Percentiles rank a stretch among this genome's conserved stretches.
These are phyloP conservation scores for Agrotis puta DNA, from an alignment of 2,888 invertebrate genomes.

Conservation along the genomic window DNA sequence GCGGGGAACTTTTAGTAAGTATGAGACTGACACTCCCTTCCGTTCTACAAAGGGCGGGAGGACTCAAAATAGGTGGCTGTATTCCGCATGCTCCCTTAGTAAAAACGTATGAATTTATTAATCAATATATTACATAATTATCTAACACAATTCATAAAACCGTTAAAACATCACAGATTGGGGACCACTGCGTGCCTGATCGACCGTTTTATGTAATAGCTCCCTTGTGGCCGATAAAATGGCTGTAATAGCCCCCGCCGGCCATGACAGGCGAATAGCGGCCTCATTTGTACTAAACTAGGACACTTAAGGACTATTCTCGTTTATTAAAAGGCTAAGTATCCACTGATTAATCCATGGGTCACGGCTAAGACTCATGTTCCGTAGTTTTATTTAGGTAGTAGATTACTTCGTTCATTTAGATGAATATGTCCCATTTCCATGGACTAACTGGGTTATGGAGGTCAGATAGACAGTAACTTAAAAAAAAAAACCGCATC, in stretches of 20 bases:
- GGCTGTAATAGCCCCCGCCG: constrained; percentile 52
- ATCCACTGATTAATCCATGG: constrained; percentile 41
- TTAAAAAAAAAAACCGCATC: too few species aligned
- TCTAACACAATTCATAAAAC: constrained; percentile 44
- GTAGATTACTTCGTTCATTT: constrained; percentile 1
- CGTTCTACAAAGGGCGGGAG: too few species aligned
- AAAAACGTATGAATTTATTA: not conserved
- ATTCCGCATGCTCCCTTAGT: not conserved
- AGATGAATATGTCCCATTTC: not conserved
- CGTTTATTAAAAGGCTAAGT: constrained; percentile 49
- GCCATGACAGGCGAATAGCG: constrained; percentile 49
- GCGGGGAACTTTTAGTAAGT: too few species aligned
- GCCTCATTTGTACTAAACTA: constrained; percentile 57
- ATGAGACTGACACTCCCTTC: too few species aligned
- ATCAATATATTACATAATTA: not conserved
- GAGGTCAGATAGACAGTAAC: too few species aligned
- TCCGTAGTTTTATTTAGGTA: constrained; percentile 22
- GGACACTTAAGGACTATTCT: constrained; percentile 50
- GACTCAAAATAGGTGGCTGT: too few species aligned
- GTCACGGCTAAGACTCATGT: constrained; percentile 5
- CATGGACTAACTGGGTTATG: too few species aligned
- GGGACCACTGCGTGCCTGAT: constrained; percentile 44
- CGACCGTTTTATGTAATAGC: constrained; percentile 59
- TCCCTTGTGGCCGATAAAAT: constrained; percentile 58
- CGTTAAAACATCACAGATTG: constrained; percentile 53